Evolutionary conservation across 2,797 vertebrate species (phyloP).

Genomic region (Tokudaia muenninki): DNA sequence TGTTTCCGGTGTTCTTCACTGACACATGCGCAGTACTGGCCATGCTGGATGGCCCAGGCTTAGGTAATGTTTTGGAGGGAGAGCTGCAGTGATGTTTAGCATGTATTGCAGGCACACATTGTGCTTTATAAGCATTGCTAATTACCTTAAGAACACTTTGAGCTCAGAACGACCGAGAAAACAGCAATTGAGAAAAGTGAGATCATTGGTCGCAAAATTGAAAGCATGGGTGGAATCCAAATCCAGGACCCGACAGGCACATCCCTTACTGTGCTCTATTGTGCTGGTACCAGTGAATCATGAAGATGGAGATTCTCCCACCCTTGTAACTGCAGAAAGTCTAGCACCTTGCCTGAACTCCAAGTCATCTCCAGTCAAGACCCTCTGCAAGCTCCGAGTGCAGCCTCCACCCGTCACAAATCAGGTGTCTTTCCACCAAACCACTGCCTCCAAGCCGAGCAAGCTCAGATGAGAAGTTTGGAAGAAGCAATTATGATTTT

Average conservation of each 20-base stretch:
- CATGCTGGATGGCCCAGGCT: not conserved
- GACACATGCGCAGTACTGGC: not conserved
- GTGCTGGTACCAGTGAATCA: not conserved
- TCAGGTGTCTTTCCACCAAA: conserved; percentile 81
- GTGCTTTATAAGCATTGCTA: conserved; percentile 9
- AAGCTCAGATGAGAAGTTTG: conserved; percentile 90
- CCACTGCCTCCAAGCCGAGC: conserved; percentile 87
- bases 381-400: not conserved
- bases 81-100: not conserved
- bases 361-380: not conserved
- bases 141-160: not conserved
- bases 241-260: not conserved
- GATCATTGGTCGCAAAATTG: not conserved
- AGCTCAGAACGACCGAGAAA: not conserved
- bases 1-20: not conserved
- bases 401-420: conserved; percentile 63
- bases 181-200: conserved; percentile 9
- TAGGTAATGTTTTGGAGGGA: not conserved
- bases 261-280: not conserved
- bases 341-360: not conserved
- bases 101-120: not conserved
- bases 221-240: conserved; percentile 26
- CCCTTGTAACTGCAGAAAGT: not conserved
- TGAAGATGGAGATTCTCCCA: not conserved
- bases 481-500: conserved; percentile 93